Base-by-base conservation (phyloP, 92 coral and sea anemone genomes). In the Muricea muricata region DNA sequence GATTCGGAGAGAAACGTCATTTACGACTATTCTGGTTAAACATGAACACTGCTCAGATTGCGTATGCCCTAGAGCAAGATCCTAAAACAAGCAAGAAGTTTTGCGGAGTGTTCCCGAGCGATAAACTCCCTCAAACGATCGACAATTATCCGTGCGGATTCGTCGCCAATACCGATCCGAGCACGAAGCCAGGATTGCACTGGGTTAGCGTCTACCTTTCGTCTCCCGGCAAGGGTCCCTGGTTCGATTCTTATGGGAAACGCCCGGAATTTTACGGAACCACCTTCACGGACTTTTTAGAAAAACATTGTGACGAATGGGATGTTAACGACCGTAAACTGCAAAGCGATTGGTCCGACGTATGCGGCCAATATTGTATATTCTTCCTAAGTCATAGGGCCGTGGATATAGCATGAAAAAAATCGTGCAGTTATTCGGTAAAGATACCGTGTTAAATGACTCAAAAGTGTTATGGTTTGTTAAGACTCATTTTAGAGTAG, bases 121-220 rank as follows among this genome's bases (percentile, higher is more conserved):
- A 75, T n/a, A 26, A 48, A 47, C 10, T 75, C 30, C 81, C 81
- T 2, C 21, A 25, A 26, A 14, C 41, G 37, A 50, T 75, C 28
- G 67, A 75, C 14, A 75, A 14, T 6, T 48, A n/a, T 48, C 81
- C 81, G 1, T 48, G 81, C 54, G 81, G 81, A 0, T 75, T 75
- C 37, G 66, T 75, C 7, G 81, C 45, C 0, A 75, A 75, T 47
- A 73, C 79, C 0, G 79, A 73, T 23, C 79, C 79, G 6, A 73
- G 79, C 33, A 18, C 4, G 0, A 28, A 65, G 31, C 63, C 63
- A 11, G 89, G 89, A 1, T 31, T 57, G 1, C 89, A 86, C 47
- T 86, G 89, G 90, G 73, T 80, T 0, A 86, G 82, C 12, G 32
- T 80, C 42, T 86, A 86, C 66, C 80, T 86, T 32, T 45, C 86